phyloP scores from a whole-genome alignment of 2,888 invertebrate species.

The Eudemis profundana region DNA sequence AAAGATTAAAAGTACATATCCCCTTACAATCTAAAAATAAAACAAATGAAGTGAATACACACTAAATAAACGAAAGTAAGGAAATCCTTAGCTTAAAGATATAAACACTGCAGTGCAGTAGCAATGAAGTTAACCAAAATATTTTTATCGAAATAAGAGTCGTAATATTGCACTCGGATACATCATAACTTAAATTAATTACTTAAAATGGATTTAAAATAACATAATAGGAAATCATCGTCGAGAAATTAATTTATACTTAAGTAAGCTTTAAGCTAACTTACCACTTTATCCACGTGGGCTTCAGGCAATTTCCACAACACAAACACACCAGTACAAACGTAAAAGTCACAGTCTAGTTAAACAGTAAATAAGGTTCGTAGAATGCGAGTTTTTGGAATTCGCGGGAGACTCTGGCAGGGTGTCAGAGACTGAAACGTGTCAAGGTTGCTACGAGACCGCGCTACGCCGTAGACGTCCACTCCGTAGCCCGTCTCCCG shows the following conservation, averaged over 20 bases:
- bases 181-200: neutral
- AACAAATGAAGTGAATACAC: too few relatives aligned
- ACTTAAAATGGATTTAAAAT: neutral
- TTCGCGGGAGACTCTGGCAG: constrained; percentile 60
- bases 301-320: constrained; percentile 29
- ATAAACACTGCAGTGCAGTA: constrained; percentile 25
- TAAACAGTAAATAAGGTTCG: constrained; percentile 2
- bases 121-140: neutral
- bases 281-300: constrained; percentile 35
- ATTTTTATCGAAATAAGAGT: neutral
- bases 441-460: constrained; percentile 68
- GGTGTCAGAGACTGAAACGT: constrained; percentile 67
- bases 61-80: too few relatives aligned
- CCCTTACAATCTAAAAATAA: too few relatives aligned
- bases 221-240: neutral
- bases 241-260: neutral
- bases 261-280: neutral
- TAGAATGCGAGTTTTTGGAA: constrained; percentile 19
- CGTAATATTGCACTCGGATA: neutral
- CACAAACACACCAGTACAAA: constrained; percentile 20
- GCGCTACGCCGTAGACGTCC: constrained; percentile 77
- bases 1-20: too few relatives aligned
- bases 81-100: too few relatives aligned
- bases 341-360: constrained; percentile 20
- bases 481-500: constrained; percentile 78